A percentile compares a stretch with the other conserved stretches of the same genome.
Conservation (phyloP, 2,888 invertebrate species). For the Melanostoma mellinum region DNA sequence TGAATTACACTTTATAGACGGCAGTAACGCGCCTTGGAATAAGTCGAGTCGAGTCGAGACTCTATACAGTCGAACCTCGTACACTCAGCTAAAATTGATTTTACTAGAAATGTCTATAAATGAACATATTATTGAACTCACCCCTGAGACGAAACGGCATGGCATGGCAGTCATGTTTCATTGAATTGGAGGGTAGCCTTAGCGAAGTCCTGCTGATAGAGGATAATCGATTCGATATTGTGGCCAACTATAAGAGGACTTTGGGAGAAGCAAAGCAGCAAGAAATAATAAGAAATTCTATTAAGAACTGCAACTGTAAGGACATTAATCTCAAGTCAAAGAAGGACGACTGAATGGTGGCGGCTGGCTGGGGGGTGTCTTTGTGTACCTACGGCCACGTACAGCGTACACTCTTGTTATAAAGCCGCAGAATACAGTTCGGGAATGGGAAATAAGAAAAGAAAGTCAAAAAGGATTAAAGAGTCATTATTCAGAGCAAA, state of each 20-base stretch:
- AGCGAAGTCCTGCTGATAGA: slow-evolving; percentile 2
- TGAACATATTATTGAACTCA: slow-evolving; percentile 61
- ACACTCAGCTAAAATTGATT: slow-evolving; percentile 49
- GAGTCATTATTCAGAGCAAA: slow-evolving; percentile 48
- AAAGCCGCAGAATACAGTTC: slow-evolving; percentile 9
- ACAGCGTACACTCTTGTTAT: slow-evolving; percentile 16
- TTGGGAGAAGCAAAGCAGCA: slow-evolving; percentile 4
- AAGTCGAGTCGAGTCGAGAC: slow-evolving; percentile 16
- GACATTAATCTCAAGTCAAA: slow-evolving; percentile 66
- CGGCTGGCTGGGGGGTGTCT: slow-evolving; percentile 2
- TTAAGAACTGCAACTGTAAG: slow-evolving; percentile 71
- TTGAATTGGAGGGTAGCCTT: slow-evolving; percentile 9
- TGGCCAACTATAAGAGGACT: slow-evolving; percentile 20
- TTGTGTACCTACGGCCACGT: slow-evolving; percentile 5
- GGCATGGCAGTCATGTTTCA: slow-evolving; percentile 25
- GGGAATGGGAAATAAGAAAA: slow-evolving; percentile 23
- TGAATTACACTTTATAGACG: slow-evolving; percentile 59
- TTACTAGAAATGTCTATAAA: slow-evolving; percentile 49
- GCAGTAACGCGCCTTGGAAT: slow-evolving; percentile 12
- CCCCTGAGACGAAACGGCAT: slow-evolving; percentile 2
- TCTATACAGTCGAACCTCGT: background rate
- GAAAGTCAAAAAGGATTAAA: slow-evolving; percentile 62
- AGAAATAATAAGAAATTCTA: slow-evolving; percentile 69
- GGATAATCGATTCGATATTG: slow-evolving; percentile 69
- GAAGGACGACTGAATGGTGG: slow-evolving; percentile 2